Base-by-base conservation (phyloP, 2,113 vertebrate species). In the Muntiacus muntjak region DNA sequence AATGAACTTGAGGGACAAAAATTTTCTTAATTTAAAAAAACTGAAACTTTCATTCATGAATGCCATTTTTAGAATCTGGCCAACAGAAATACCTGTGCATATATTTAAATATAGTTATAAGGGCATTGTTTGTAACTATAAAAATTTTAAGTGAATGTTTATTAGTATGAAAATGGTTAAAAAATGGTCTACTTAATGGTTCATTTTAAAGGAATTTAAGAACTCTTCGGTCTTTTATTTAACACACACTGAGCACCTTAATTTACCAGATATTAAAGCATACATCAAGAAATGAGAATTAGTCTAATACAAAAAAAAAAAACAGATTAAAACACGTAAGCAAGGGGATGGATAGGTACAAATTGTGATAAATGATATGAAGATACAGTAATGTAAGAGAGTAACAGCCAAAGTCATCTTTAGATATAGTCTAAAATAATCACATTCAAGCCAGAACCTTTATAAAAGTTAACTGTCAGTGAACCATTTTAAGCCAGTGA, bases 241-340 rank as follows among this genome's bases (percentile, higher is more conserved):
- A 55, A 92, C 47, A 91, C 16, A 26, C 33, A 83, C 23, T 74
- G 81, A 36, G 45, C 79, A n/a, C 67, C 30, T 85, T 13, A 79
- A 79, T 95, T 96, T 95, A 40, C 47, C 60, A 96, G 47, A 30
- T 96, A 25, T 55, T 94, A 82, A 74, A 92, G 40, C 19, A 95
- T 60, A 79, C 26, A 23, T 83, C 43, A 33, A 91, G 58, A 88
- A 95, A 91, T 45, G 95, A 89, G 43, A 83, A 83, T 93, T n/a
- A 67, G n/a, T 47, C 12, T 87, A 82, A 78, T 82, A 50, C 1
- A 30, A 90, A 82, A 40, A n/a, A 19, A n/a, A 36, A 92, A 87
- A 21, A 15, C 23, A 79, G 52, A 67, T 30, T 92, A 28, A 71
- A 96, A 74, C 19, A 94, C 26, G 43, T 47, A 74, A 95, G 33